These are phyloP conservation scores for Chironomus tentans DNA, from an alignment of 2,888 invertebrate genomes.

Conservation along the genomic window DNA sequence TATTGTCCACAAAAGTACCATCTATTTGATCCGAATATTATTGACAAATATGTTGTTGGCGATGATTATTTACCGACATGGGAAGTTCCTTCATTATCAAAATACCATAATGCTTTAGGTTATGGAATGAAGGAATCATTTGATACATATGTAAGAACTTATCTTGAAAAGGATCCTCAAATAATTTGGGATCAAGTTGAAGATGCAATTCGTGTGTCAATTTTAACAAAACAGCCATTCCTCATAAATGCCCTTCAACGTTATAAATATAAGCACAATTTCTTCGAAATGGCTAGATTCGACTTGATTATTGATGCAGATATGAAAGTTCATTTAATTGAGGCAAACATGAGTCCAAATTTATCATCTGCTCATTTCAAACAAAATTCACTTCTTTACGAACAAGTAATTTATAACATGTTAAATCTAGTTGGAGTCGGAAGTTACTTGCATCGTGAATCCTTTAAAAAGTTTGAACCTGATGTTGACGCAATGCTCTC, in stretches of 20 bases:
- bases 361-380: constrained; percentile 86
- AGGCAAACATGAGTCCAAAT: constrained; percentile 98
- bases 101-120: constrained; percentile 60
- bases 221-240: constrained; percentile 60
- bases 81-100: constrained; percentile 72
- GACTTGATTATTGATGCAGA: constrained; percentile 87
- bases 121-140: constrained; percentile 81
- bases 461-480: constrained; percentile 39
- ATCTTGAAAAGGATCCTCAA: constrained; percentile 53
- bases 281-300: constrained; percentile 92
- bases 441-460: constrained; percentile 42
- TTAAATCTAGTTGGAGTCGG: constrained; percentile 71
- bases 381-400: constrained; percentile 80
- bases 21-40: constrained; percentile 70
- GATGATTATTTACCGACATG: constrained; percentile 92
- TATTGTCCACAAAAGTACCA: constrained; percentile 84
- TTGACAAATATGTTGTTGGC: constrained; percentile 87
- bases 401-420: constrained; percentile 81
- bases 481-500: constrained; percentile 55
- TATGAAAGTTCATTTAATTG: constrained; percentile 78
- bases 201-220: constrained; percentile 61
- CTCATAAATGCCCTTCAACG: constrained; percentile 51
- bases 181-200: constrained; percentile 73
- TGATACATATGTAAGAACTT: constrained; percentile 59
- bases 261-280: constrained; percentile 53